Evolutionary conservation across 2,888 invertebrate species (phyloP).

Genomic region (Hypolimnas misippus): DNA sequence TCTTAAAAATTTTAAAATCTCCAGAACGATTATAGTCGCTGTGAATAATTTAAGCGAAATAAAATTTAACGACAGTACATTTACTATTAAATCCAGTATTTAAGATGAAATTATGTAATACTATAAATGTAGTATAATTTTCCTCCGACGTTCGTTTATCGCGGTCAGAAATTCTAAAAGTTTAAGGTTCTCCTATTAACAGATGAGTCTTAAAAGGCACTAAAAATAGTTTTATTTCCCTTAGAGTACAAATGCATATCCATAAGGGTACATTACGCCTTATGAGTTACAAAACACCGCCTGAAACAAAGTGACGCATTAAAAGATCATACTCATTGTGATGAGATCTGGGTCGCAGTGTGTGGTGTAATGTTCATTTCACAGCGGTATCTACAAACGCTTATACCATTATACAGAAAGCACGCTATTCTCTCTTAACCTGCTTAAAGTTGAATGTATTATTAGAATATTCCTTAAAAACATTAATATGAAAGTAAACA

Average conservation of each 20-base stretch:
- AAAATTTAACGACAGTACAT: too few relatives aligned
- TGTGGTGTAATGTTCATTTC: slow-evolving; percentile 56
- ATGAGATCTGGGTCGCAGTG: slow-evolving; percentile 44
- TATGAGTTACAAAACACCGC: slow-evolving; percentile 51
- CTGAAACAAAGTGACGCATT: slow-evolving; percentile 63
- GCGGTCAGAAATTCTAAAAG: slow-evolving; percentile 13
- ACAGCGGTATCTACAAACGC: slow-evolving; percentile 36
- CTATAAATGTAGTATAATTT: slow-evolving; percentile 7
- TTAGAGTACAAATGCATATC: slow-evolving; percentile 40
- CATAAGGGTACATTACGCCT: slow-evolving; percentile 53
- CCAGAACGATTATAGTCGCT: too few relatives aligned
- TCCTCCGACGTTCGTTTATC: neutral
- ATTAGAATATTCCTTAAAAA: neutral
- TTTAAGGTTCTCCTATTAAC: slow-evolving; percentile 22
- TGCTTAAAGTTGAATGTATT: neutral
- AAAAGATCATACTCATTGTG: slow-evolving; percentile 64
- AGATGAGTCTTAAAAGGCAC: slow-evolving; percentile 30
- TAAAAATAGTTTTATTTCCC: slow-evolving; percentile 34
- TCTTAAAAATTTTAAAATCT: too few relatives aligned
- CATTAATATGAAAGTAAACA: neutral
- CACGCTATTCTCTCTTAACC: neutral
- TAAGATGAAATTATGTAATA: neutral
- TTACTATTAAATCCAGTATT: neutral
- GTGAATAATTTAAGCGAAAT: too few relatives aligned
- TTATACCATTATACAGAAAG: neutral